Evolutionary conservation across 2,888 invertebrate species (phyloP).

Genomic region (Caenorhabditis parvicauda): DNA sequence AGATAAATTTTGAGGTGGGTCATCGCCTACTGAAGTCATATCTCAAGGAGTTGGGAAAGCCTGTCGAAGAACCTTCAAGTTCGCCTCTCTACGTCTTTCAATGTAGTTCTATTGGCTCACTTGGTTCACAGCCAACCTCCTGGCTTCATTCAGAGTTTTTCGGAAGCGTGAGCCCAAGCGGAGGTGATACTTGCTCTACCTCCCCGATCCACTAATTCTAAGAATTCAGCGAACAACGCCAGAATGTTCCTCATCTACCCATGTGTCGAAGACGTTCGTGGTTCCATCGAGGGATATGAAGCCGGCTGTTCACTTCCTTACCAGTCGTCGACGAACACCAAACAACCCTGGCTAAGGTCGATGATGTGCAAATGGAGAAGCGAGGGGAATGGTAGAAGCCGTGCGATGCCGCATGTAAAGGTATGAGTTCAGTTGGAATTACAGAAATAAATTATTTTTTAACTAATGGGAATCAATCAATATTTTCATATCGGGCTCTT

Average conservation of each 20-base stretch:
- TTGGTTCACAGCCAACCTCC: slow-evolving; percentile 70
- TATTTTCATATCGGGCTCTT: too few relatives aligned
- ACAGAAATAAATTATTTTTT: slow-evolving; percentile 10
- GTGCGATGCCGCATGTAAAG: slow-evolving; percentile 94
- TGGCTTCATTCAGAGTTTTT: slow-evolving; percentile 81
- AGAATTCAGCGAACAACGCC: slow-evolving; percentile 2
- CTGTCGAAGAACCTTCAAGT: neutral
- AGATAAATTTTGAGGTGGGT: slow-evolving; percentile 8
- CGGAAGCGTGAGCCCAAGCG: slow-evolving; percentile 68
- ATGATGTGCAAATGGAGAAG: slow-evolving; percentile 73
- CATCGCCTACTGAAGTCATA: slow-evolving; percentile 11
- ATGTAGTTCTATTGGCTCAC: slow-evolving; percentile 64
- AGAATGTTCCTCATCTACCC: slow-evolving; percentile 71
- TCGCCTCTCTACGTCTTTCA: slow-evolving; percentile 31
- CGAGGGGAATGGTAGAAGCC: slow-evolving; percentile 71
- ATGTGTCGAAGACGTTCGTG: slow-evolving; percentile 78
- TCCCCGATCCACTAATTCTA: slow-evolving; percentile 3
- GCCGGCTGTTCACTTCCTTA: slow-evolving; percentile 90
- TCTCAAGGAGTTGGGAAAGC: neutral
- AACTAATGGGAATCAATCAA: neutral
- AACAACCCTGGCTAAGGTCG: slow-evolving; percentile 69
- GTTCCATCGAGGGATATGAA: slow-evolving; percentile 79
- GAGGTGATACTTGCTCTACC: too few relatives aligned
- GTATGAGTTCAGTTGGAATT: slow-evolving; percentile 68
- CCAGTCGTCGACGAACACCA: slow-evolving; percentile 70